A percentile compares a stretch with the other conserved stretches of the same genome.
Conservation (phyloP, 2,113 vertebrate genomes). For the Pipa parva region DNA sequence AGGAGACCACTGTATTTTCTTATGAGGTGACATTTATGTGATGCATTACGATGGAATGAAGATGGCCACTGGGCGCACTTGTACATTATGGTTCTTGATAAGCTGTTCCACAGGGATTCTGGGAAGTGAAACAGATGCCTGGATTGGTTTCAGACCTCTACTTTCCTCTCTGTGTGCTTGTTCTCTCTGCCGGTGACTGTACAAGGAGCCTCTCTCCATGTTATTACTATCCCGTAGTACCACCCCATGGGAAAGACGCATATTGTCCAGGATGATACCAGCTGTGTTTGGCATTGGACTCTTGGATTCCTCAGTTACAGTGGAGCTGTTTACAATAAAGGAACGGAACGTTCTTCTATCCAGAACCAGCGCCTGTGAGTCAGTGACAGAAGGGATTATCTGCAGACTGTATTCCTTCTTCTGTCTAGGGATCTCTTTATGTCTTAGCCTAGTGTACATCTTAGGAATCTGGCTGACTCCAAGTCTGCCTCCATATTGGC, state of each 20-base stretch:
- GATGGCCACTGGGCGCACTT: background rate
- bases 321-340: background rate
- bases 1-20: too few species aligned
- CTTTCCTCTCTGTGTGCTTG: accelerated
- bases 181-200: background rate
- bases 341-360: background rate
- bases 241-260: constrained; percentile 58
- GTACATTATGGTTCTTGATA: background rate
- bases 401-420: background rate
- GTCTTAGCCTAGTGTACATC: background rate
- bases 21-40: too few species aligned
- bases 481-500: background rate
- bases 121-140: background rate
- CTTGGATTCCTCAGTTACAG: background rate
- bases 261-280: constrained; percentile 48
- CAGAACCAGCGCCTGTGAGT: background rate
- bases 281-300: background rate
- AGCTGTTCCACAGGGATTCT: background rate
- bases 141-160: constrained; percentile 26
- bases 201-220: background rate
- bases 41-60: background rate
- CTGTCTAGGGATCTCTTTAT: accelerated
- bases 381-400: background rate
- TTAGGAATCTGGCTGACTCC: background rate
- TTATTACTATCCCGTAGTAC: constrained; percentile 42